Evolutionary conservation across 2,113 vertebrate species (phyloP).

Genomic region (Hippoglossus stenolepis): DNA sequence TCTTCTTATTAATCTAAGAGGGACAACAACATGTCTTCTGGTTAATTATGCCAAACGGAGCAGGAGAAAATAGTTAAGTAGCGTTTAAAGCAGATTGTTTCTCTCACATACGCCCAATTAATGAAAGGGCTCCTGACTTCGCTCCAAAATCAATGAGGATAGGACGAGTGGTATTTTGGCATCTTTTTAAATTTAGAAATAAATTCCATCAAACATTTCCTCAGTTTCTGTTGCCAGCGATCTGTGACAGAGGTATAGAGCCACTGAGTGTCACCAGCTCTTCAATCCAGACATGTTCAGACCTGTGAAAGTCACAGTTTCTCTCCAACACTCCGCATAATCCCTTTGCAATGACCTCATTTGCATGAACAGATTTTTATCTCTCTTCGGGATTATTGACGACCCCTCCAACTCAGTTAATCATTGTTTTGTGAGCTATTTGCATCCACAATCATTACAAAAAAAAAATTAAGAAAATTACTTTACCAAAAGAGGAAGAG

Average conservation of each 20-base stretch:
- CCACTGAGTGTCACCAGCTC: background rate
- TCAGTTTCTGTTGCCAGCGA: background rate
- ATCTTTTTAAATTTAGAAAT: background rate
- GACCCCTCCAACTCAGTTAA: background rate
- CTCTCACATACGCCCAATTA: background rate
- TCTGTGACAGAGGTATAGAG: background rate
- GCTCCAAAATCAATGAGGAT: no score
- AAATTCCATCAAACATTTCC: background rate
- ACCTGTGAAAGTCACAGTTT: background rate
- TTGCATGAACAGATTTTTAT: conserved; percentile 8
- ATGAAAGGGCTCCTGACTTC: background rate
- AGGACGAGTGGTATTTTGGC: no score
- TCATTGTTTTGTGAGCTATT: background rate
- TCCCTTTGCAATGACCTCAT: conserved; percentile 7
- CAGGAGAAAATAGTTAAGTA: background rate
- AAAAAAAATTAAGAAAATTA: background rate
- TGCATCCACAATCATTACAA: background rate
- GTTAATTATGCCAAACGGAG: background rate
- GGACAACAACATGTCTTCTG: background rate
- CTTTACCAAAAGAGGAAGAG: conserved; percentile 23
- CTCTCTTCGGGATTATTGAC: background rate
- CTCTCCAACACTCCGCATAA: background rate
- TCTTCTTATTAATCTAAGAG: background rate
- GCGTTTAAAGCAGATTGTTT: background rate
- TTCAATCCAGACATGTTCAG: background rate